phyloP scores from a whole-genome alignment of 2,797 vertebrate species.

The Carduelis carduelis region DNA sequence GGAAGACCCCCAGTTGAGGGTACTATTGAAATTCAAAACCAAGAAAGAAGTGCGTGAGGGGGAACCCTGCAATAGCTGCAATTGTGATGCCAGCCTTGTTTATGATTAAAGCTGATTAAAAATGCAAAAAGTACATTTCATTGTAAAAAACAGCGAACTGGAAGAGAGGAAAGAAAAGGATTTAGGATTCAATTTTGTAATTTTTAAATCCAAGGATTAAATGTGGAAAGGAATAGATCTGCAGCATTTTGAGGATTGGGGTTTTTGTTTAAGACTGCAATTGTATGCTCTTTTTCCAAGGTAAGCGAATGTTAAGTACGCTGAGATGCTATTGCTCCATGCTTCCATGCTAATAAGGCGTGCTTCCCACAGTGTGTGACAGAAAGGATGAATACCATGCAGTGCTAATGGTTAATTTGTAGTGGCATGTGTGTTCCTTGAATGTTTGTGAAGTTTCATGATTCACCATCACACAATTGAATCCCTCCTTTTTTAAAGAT shows the following conservation, averaged over 20 bases:
- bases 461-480: conserved; percentile 73
- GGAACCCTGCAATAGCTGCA: conserved; percentile 18
- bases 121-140: conserved; percentile 62
- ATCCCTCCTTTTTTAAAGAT: conserved; percentile 41
- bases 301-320: conserved; percentile 61
- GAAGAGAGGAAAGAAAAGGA: conserved; percentile 44
- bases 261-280: conserved; percentile 54
- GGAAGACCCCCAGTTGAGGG: conserved; percentile 65
- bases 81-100: conserved; percentile 58
- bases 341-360: conserved; percentile 75
- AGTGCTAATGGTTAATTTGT: conserved; percentile 79
- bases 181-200: conserved; percentile 58
- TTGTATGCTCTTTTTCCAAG: conserved; percentile 45
- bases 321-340: conserved; percentile 58
- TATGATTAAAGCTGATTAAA: conserved; percentile 70
- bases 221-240: conserved; percentile 15
- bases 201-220: conserved; percentile 65
- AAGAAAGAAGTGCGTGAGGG: neutral
- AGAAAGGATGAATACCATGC: conserved; percentile 75
- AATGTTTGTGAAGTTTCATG: conserved; percentile 73
- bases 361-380: conserved; percentile 80
- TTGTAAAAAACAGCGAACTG: conserved; percentile 43
- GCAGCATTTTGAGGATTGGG: neutral
- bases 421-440: conserved; percentile 80
- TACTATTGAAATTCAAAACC: conserved; percentile 72